These are phyloP conservation scores for Xerus inauris DNA, from an alignment of 2,113 vertebrate genomes.

Conservation along the genomic window DNA sequence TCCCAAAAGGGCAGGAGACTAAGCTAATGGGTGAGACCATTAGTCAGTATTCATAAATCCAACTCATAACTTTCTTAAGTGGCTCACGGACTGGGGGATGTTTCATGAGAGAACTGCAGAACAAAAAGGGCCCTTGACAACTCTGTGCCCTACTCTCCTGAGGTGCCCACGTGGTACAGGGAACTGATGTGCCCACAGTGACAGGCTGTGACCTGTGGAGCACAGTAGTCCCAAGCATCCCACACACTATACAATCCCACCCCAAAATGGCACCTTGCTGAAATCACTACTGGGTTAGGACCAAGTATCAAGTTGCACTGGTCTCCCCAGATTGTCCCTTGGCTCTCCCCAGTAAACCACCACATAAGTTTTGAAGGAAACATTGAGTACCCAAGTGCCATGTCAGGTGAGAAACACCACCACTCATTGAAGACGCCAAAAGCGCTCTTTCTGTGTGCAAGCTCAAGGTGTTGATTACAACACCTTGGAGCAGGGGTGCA, in stretches of 20 bases:
- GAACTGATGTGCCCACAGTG: not conserved
- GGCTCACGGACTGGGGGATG: not conserved
- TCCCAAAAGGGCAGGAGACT: conserved; percentile 57
- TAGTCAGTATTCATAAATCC: conserved; percentile 21
- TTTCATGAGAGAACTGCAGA: not conserved
- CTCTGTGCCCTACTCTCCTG: not conserved
- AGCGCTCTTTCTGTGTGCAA: not conserved
- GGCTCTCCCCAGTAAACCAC: not conserved
- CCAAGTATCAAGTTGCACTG: not conserved
- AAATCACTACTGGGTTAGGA: not conserved
- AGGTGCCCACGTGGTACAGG: not conserved
- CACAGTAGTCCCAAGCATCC: not conserved
- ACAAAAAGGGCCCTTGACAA: not conserved
- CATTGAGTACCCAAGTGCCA: not conserved
- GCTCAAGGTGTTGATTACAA: not conserved
- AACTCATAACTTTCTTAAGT: conserved; percentile 34
- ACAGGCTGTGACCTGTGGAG: not conserved
- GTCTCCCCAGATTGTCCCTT: not conserved
- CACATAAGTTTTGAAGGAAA: not conserved
- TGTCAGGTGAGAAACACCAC: not conserved
- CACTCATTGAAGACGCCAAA: not conserved
- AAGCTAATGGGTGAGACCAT: not conserved
- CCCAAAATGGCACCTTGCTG: not conserved
- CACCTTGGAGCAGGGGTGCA: rapidly evolving
- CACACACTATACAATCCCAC: not conserved